Evolutionary conservation across 1,140 invertebrate species (phyloP).

Genomic region (Panagrolaimus sp.): DNA sequence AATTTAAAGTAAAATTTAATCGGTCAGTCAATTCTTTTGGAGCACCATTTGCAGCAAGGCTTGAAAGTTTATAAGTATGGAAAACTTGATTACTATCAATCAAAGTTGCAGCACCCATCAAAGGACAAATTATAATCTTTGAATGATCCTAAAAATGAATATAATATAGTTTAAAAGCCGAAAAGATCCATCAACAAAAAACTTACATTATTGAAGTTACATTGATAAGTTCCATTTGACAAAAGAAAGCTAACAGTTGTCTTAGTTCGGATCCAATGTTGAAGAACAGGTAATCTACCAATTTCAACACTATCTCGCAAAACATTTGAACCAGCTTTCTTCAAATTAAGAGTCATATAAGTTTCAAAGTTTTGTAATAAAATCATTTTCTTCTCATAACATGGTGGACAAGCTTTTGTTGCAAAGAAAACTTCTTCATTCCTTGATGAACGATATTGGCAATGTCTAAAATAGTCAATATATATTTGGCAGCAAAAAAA

Average conservation of each 20-base stretch:
- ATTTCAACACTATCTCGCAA: conserved; percentile 75
- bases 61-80: conserved; percentile 77
- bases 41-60: conserved; percentile 77
- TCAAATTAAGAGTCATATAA: conserved; percentile 94
- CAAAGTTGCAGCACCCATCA: conserved; percentile 91
- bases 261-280: conserved; percentile 89
- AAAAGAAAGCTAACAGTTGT: conserved; percentile 94
- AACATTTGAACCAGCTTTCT: conserved; percentile 67
- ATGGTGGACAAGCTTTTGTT: conserved; percentile 71
- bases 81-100: conserved; percentile 84
- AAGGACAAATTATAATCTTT: conserved; percentile 90
- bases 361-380: conserved; percentile 88
- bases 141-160: conserved; percentile 71
- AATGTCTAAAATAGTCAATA: conserved; percentile 67
- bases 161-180: background rate
- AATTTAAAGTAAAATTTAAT: background rate
- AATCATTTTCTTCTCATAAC: conserved; percentile 91
- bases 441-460: conserved; percentile 91
- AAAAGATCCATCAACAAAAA: background rate
- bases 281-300: conserved; percentile 82
- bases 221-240: conserved; percentile 92
- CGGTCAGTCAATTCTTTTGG: background rate
- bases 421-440: conserved; percentile 83
- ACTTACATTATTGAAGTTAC: conserved; percentile 71
- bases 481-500: background rate